phyloP scores from a whole-genome alignment of 1,140 invertebrate genomes.

The Adoxophyes honmai region DNA sequence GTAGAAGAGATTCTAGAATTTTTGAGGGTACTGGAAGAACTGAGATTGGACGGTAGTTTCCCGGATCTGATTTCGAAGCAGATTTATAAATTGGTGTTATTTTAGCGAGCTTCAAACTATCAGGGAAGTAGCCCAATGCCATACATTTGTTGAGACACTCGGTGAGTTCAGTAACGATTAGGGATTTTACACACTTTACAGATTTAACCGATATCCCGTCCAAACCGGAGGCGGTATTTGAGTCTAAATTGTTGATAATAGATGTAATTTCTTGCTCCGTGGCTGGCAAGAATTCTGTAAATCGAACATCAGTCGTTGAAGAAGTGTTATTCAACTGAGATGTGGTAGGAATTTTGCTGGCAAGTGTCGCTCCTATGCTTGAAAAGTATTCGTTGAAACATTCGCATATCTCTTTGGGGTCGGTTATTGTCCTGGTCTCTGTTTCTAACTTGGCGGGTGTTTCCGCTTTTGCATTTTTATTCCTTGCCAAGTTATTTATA shows the following conservation, averaged over 20 bases:
- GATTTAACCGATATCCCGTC: not conserved
- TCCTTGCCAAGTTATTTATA: not conserved
- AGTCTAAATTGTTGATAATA: slow-evolving; percentile 2
- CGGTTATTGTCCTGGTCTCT: not conserved
- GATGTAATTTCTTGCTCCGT: not conserved
- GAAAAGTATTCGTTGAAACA: slow-evolving; percentile 8
- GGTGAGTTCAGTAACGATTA: not conserved
- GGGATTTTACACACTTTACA: not conserved
- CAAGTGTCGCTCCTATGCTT: not conserved
- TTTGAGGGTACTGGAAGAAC: not conserved
- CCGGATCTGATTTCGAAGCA: not conserved
- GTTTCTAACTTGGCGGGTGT: not conserved
- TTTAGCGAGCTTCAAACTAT: not conserved
- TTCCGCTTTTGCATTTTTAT: not conserved
- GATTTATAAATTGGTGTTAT: slow-evolving; percentile 7
- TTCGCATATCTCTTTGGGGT: slow-evolving; percentile 4
- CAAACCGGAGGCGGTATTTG: slow-evolving; percentile 1
- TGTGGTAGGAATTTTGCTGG: not conserved
- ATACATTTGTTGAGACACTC: not conserved
- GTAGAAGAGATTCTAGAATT: not conserved
- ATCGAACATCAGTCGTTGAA: not conserved
- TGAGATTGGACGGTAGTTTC: slow-evolving; percentile 3
- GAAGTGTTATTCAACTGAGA: not conserved
- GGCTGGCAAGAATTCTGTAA: not conserved
- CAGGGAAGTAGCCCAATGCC: not conserved